Conservation (phyloP, 2,797 vertebrate species). For the Takifugu ocellatus region DNA sequence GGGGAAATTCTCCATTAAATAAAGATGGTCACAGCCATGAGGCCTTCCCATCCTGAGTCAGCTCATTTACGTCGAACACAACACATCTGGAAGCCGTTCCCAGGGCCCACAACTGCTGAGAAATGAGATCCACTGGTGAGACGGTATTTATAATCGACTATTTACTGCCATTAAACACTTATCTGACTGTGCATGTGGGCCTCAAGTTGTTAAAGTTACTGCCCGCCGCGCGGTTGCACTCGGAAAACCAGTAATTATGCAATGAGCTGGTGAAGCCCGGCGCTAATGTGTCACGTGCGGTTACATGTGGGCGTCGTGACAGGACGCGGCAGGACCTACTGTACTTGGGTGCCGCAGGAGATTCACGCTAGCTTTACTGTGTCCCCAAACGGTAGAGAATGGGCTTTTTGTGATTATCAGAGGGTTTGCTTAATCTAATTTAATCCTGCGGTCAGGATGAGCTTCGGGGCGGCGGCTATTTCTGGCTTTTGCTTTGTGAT, state of each 20-base stretch:
- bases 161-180: conserved; percentile 61
- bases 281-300: conserved; percentile 40
- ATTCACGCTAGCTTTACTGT: conserved; percentile 22
- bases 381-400: conserved; percentile 30
- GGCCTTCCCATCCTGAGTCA: conserved; percentile 65
- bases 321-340: conserved; percentile 14
- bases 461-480: conserved; percentile 34
- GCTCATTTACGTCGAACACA: conserved; percentile 49
- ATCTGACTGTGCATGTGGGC: conserved; percentile 58
- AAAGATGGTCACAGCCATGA: conserved; percentile 27
- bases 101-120: conserved; percentile 62
- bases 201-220: conserved; percentile 64
- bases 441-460: conserved; percentile 39
- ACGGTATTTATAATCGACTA: conserved; percentile 64
- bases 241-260: conserved; percentile 63
- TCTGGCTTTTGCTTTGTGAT: conserved; percentile 32
- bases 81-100: conserved; percentile 72
- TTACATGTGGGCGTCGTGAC: conserved; percentile 17
- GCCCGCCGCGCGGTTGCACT: conserved; percentile 49
- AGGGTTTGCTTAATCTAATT: conserved; percentile 57
- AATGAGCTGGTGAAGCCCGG: conserved; percentile 53
- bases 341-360: background rate
- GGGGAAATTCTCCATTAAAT: conserved; percentile 13
- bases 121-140: conserved; percentile 57
- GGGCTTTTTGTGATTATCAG: conserved; percentile 38